Evolutionary conservation across 2,113 vertebrate species (phyloP).

Genomic region (Pica pica): DNA sequence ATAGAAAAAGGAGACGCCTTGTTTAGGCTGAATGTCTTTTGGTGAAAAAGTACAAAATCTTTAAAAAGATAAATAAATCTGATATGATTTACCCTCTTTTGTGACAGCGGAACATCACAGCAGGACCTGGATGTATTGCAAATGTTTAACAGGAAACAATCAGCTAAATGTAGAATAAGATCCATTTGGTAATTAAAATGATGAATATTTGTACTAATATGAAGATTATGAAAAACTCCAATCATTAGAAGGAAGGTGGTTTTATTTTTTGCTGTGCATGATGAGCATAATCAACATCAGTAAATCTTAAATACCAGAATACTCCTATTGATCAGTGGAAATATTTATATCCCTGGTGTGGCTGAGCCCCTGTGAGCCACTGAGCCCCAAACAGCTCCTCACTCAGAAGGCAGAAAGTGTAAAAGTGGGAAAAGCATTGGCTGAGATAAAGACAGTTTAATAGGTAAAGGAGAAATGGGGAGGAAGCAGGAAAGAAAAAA

Average conservation of each 20-base stretch:
- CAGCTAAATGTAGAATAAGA: not conserved
- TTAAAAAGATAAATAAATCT: not conserved
- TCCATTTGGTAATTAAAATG: not conserved
- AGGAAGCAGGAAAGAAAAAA: not conserved
- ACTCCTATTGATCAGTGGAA: not conserved
- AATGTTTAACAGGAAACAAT: constrained; percentile 38
- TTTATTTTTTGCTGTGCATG: not conserved
- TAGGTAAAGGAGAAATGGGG: not conserved
- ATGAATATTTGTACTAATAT: constrained; percentile 12
- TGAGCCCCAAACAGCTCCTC: not conserved
- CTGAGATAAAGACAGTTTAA: not conserved
- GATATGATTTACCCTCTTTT: not conserved
- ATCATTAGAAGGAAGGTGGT: not conserved
- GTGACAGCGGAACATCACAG: not conserved
- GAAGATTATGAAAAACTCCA: not conserved
- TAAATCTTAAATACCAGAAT: not conserved
- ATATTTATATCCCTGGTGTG: not conserved
- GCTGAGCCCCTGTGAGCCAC: not conserved
- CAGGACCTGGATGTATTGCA: not conserved
- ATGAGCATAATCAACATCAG: not conserved
- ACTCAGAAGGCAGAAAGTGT: not conserved
- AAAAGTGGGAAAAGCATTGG: not conserved
- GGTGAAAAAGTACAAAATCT: not conserved
- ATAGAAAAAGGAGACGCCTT: not conserved
- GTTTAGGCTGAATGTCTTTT: not conserved